These are phyloP conservation scores for Tragelaphus strepsiceros DNA, from an alignment of 2,113 vertebrate genomes.

Conservation along the genomic window DNA sequence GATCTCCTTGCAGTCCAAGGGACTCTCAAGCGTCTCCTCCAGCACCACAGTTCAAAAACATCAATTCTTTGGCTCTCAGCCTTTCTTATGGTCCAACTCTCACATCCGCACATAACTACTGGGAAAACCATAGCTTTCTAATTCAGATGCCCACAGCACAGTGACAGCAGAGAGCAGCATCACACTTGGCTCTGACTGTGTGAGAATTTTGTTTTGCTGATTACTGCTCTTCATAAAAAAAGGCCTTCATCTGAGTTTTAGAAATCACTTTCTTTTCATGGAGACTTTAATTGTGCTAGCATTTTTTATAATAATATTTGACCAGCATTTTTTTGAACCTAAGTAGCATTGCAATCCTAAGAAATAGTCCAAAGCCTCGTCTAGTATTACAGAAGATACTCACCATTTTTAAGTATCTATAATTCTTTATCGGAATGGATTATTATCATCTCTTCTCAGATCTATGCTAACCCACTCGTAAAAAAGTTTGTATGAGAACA, in stretches of 20 bases:
- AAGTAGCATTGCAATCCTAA: neutral
- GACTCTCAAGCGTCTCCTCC: neutral
- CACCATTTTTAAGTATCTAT: neutral
- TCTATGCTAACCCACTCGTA: accelerated
- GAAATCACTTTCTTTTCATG: neutral
- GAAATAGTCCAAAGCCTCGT: neutral
- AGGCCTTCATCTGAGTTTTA: neutral
- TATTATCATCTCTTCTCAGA: neutral
- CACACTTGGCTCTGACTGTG: neutral
- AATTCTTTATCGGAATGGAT: accelerated
- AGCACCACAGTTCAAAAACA: neutral
- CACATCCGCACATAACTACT: neutral
- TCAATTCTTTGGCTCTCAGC: neutral
- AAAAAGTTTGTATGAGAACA: accelerated
- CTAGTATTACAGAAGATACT: neutral
- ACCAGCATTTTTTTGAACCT: neutral
- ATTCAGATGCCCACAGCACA: accelerated
- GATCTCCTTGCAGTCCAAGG: neutral
- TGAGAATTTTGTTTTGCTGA: neutral
- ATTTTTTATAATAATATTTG: neutral
- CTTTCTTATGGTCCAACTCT: neutral
- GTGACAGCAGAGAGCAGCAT: accelerated
- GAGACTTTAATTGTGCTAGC: neutral
- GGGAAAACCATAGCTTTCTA: neutral
- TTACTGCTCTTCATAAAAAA: neutral